These are phyloP conservation scores for Tilapia sparmanii DNA, from an alignment of 2,113 vertebrate species.

Conservation along the genomic window DNA sequence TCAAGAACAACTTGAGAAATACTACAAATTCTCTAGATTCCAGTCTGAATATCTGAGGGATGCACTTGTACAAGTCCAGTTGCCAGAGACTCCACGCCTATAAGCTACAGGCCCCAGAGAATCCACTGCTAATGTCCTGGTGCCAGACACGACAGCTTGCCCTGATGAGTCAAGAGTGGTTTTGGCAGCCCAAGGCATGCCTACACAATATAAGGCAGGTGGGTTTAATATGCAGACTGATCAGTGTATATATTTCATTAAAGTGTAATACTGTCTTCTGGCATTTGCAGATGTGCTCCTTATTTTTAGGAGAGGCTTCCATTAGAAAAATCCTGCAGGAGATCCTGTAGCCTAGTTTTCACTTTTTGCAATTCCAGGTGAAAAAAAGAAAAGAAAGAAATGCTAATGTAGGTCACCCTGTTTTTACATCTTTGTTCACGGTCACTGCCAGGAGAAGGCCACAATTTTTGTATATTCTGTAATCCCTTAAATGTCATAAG, in stretches of 20 bases:
- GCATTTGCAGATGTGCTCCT: background rate
- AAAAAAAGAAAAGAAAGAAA: background rate
- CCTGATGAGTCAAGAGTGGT: background rate
- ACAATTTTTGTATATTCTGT: background rate
- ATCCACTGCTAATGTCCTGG: background rate
- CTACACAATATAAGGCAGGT: background rate
- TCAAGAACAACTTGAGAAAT: background rate
- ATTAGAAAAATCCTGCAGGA: background rate
- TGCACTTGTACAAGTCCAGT: background rate
- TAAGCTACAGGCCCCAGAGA: background rate
- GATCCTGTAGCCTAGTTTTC: background rate
- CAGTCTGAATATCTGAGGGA: background rate
- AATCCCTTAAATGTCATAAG: background rate
- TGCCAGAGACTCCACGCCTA: background rate
- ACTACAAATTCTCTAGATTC: background rate
- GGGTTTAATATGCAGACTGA: background rate
- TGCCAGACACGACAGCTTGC: background rate
- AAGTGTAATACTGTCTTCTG: background rate
- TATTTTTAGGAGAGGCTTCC: background rate
- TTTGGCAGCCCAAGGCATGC: background rate
- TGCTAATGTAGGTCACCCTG: background rate
- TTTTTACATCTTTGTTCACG: background rate
- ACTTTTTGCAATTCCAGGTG: background rate
- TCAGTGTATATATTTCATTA: background rate
- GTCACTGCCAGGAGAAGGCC: background rate